Evolutionary conservation across 2,113 vertebrate species (phyloP), one percentile per base, ranked within the genome.

Genomic region (Corythornis madagascariensis): DNA sequence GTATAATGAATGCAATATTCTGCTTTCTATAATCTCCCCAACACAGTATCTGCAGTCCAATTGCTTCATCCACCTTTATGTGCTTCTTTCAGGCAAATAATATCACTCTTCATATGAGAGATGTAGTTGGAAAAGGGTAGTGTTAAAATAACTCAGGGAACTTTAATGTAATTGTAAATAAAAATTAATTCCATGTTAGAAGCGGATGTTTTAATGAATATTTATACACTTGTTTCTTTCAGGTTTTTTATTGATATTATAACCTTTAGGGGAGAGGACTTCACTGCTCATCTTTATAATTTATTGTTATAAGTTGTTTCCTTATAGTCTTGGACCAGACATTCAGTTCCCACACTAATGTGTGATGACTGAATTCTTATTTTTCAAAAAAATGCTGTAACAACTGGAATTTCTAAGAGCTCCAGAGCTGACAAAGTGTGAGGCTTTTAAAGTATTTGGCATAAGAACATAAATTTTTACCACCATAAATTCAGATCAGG

Each of bases 1-100:
- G n/a, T 13, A 17, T 20, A 74, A 60, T 26, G 9, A 0, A 0
- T 45, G 25, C 7, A 43, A 13, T 11, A 20, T n/a, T 70, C 28
- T 43, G 25, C 6, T 56, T 80, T 74, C 50, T 73, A 1, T 38
- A 38, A 83, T 63, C 55, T 35, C 52, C n/a, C 10, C 31, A 83
- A 50, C 43, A 38, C 18, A 38, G 24, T 31, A 57, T 18, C 17
- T 55, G 38, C 52, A 11, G 22, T 55, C 42, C 43, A 88, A 16
- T 26, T 21, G 6, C 25, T 86, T 79, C 29, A 59, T 31, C 5
- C 40, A n/a, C 18, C 24, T 75, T 70, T 45, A 11, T 15, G 29
- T 75, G 20, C 6, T 73, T 50, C 7, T 29, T 72, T 48, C 61
- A 61, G 40, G 29, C 33, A 38, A 74, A 22, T 16, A 63, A 42